Percentiles rank a stretch among this genome's conserved stretches.
Evolutionary conservation across 2,888 invertebrate genomes (phyloP).

Genomic region (Bugulina stolonifera): DNA sequence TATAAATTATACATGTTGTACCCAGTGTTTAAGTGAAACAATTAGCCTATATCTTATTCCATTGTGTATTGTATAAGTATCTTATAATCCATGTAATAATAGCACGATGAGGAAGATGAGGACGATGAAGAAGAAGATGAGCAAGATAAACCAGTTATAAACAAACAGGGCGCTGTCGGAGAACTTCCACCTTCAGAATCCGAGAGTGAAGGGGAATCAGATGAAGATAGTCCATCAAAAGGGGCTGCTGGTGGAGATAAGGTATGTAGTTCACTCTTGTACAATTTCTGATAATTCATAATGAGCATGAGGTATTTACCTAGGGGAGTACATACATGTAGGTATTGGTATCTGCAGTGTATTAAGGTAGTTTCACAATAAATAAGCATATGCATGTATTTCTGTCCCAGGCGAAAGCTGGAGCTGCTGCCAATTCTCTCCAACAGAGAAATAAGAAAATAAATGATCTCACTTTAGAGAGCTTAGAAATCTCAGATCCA

Average conservation of each 20-base stretch:
- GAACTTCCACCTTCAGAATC: slow-evolving; percentile 18
- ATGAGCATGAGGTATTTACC: too few species aligned
- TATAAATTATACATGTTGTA: too few species aligned
- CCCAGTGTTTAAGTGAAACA: too few species aligned
- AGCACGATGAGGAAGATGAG: slow-evolving; percentile 2
- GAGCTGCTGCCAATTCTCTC: not conserved
- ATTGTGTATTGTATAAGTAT: too few species aligned
- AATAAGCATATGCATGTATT: too few species aligned
- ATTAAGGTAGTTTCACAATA: too few species aligned
- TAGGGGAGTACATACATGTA: too few species aligned
- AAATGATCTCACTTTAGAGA: slow-evolving; percentile 21
- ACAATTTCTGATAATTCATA: too few species aligned
- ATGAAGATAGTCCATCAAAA: slow-evolving; percentile 10
- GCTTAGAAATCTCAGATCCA: slow-evolving; percentile 22
- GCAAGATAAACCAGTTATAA: not conserved
- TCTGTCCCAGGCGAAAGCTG: not conserved
- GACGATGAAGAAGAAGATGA: slow-evolving; percentile 7
- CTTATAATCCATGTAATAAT: too few species aligned
- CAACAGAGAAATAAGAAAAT: slow-evolving; percentile 25
- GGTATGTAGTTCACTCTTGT: too few species aligned
- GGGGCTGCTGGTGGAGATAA: not conserved
- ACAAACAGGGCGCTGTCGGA: slow-evolving; percentile 15
- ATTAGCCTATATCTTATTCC: too few species aligned
- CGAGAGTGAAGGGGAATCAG: slow-evolving; percentile 15
- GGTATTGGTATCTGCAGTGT: too few species aligned